Base-by-base conservation (phyloP, 2,888 invertebrate species). In the Diarsia mendica region DNA sequence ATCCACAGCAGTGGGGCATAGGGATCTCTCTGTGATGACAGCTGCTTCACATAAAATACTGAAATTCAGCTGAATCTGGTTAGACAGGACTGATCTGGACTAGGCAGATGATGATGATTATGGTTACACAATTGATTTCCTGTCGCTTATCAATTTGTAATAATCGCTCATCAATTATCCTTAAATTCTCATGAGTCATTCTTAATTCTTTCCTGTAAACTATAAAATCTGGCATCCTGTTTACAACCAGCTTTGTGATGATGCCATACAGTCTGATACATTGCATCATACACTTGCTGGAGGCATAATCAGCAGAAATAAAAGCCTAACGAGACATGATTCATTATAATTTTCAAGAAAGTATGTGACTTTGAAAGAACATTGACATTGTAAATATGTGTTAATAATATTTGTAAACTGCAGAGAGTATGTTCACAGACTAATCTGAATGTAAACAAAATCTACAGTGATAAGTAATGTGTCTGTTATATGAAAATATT, bases 351-450 rank as follows among this genome's bases (percentile, higher is more conserved):
- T 55, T 13, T 70, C 53, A 61, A 72, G 73, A 71, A 61, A 76
- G 8, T 76, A 75, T 66, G 53, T 81, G 81, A 80, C 82, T 75
- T 87, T 85, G 72, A 77, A 86, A 23, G 46, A 33, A 49, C 72
- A 84, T 79, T 84, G 79, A 84, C 82, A 82, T 86, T 82, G 76
- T 79, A 77, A 83, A 80, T 65, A 80, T 79, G 63, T 76, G 77
- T 46, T 70, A 60, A 72, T 72, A 79, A 77, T 80, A 77, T 80
- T 75, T 74, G 74, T 65, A 67, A 75, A 67, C 74, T 71, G 72
- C 53, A 77, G 67, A 61, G 39, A 60, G 55, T 72, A 48, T 72
- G 55, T 67, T n/a, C 70, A 67, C 64, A 74, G 51, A 67, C 10
- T 79, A 79, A 84, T 82, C 73, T 67, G 9, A 80, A 71, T 79